Base-by-base conservation (phyloP, 2,797 vertebrate species). In the Novumbra hubbsi region DNA sequence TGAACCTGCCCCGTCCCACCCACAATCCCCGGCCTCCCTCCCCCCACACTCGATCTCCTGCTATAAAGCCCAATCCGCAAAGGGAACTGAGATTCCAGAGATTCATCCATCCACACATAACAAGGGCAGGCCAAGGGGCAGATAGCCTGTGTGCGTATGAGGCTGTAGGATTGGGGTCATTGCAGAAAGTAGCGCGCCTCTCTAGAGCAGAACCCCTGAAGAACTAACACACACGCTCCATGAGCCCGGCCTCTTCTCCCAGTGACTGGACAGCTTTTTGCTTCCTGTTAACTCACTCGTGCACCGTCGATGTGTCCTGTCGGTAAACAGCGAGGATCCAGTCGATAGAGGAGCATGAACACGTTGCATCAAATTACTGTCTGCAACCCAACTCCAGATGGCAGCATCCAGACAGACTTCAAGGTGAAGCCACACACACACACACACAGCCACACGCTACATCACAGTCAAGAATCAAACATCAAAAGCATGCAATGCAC, bases 1-100 rank as follows among this genome's bases (percentile, higher is more conserved):
- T 3, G n/a, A 45, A 45, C 16, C 49, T 19, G 60, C 21, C 2
- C 0, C 2, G 28, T 24, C 71, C 9, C 71, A 49, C 24, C 21
- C 62, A 17, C 72, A 3, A 14, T 4, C 62, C 15, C 62, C 15
- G 24, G 9, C 41, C 71, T 72, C 76, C 50, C 68, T 66, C 57
- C 11, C 52, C 75, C 72, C 70, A 48, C 75, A 75, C 81, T 75
- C 71, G 49, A 74, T 41, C 55, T 63, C 79, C 21, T 70, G 75
- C 63, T 70, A 72, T 76, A 83, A 78, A 86, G 72, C 72, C 30
- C 2, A 84, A 78, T 74, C 81, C 71, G 71, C 81, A 77, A 74
- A 80, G 78, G 81, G 79, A 81, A 89, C 86, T 84, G 73, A 86
- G 85, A 89, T 90, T 88, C 87, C 73, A 55, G 71, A 65, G 78